A percentile compares a stretch with the other conserved stretches of the same genome.
Evolutionary conservation across 2,888 invertebrate genomes (phyloP).

Genomic region (Drosophila robusta): DNA sequence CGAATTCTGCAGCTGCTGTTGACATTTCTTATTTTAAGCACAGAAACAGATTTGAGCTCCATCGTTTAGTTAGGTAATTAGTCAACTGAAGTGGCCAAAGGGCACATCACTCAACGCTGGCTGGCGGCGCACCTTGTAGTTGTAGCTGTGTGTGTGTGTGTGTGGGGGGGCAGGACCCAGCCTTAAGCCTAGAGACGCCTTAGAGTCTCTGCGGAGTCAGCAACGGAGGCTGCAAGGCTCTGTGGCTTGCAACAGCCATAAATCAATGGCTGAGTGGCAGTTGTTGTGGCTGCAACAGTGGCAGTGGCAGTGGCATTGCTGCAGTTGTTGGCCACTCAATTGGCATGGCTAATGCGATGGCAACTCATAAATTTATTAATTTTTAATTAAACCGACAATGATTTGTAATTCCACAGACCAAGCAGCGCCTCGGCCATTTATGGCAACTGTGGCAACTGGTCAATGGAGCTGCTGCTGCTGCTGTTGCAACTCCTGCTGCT

Average conservation of each 20-base stretch:
- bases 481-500: constrained; percentile 10
- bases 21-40: background rate
- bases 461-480: constrained; percentile 44
- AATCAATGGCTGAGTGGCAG: constrained; percentile 13
- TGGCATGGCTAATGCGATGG: constrained; percentile 80
- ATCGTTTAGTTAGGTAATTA: constrained; percentile 58
- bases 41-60: constrained; percentile 6
- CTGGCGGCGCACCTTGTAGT: constrained; percentile 61
- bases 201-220: constrained; percentile 56
- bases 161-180: constrained; percentile 47
- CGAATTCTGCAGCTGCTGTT: too few species aligned
- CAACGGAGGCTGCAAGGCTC: constrained; percentile 10
- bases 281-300: constrained; percentile 2
- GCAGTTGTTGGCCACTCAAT: constrained; percentile 61
- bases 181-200: constrained; percentile 57
- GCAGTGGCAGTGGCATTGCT: constrained; percentile 29
- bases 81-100: constrained; percentile 73
- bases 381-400: constrained; percentile 79
- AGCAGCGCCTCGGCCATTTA: constrained; percentile 56
- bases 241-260: constrained; percentile 11
- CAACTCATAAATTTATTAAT: constrained; percentile 81
- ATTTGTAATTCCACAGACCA: constrained; percentile 73
- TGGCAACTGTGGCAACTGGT: constrained; percentile 45
- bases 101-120: constrained; percentile 58
- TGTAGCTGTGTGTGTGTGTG: constrained; percentile 20